Evolutionary conservation across 1,140 invertebrate genomes (phyloP), one percentile per base, ranked within the genome.

Genomic region (Octopus bimaculoides): DNA sequence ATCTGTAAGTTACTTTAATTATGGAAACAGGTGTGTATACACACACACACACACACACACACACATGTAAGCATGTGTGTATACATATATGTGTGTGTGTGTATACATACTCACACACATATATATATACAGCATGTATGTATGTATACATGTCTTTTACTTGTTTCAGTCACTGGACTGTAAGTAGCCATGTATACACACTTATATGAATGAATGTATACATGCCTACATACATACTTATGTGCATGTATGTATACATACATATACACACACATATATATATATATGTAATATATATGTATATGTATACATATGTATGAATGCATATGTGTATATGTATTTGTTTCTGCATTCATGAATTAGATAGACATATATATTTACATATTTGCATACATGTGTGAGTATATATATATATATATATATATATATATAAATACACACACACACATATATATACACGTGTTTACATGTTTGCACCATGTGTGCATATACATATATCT

Each of bases 1-100:
- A 69, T 73, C 61, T 73, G 78, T 73, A 41, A 75, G 78, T 9
- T 9, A 9, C 8, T 7, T 1, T 12, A 69, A n/a, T 10, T 5
- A 8, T 10, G 9, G 26, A 56, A 26, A 12, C 10, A 52, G 7
- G n/a, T 54, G 8, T 54, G 26, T 75, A 75, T 54, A 54, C 77
- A 78, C 55, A 78, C 26, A 66, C 77, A 78, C 77, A 78, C 55
- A 78, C 55, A 78, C 77, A 78, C 55, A 56, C 55, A 78, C 55
- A 78, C 77, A 78, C 55, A 78, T 55, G 61, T 56, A 78, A 20
- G 61, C 77, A 78, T 17, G 20, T 10, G 56, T 78, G n/a, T 78
- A 7, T 78, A 41, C 66, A 41, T 61, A 41, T 66, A 41, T 66
- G 10, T 78, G n/a, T 41, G 55, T 61, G 41, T 78, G 69, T 14